Conservation (phyloP, 1,140 invertebrate genomes). For the Chironomus tepperi region DNA sequence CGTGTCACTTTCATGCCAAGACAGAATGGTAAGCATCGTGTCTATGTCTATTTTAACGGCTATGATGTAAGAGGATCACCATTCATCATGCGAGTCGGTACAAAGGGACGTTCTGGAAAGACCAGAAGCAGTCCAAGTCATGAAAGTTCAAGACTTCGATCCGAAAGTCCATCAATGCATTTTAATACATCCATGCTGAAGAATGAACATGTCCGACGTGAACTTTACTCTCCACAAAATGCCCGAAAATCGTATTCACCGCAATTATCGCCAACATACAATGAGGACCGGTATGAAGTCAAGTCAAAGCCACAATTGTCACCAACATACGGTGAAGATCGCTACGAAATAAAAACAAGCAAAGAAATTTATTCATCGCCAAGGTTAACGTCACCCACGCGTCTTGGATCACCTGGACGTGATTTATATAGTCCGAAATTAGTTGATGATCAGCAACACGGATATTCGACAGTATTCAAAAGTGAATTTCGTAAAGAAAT, state of each 20-base stretch:
- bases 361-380: slow-evolving; percentile 21
- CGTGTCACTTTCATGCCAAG: slow-evolving; percentile 82
- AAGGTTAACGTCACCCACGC: slow-evolving; percentile 27
- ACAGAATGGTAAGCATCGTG: slow-evolving; percentile 81
- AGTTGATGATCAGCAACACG: slow-evolving; percentile 18
- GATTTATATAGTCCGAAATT: slow-evolving; percentile 18
- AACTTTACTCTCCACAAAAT: slow-evolving; percentile 24
- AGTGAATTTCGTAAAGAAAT: slow-evolving; percentile 1
- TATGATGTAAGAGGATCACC: slow-evolving; percentile 89
- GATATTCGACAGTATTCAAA: slow-evolving; percentile 1
- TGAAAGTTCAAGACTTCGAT: slow-evolving; percentile 35
- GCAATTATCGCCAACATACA: slow-evolving; percentile 26
- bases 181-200: slow-evolving; percentile 33
- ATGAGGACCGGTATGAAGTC: slow-evolving; percentile 35
- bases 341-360: neutral
- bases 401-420: neutral
- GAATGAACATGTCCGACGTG: neutral
- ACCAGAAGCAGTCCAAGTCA: slow-evolving; percentile 38
- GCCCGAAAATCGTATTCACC: slow-evolving; percentile 33
- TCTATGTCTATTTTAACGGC: slow-evolving; percentile 90
- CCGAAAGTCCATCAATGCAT: slow-evolving; percentile 40
- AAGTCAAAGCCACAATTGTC: slow-evolving; percentile 33
- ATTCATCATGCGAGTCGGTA: slow-evolving; percentile 69
- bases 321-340: slow-evolving; percentile 30
- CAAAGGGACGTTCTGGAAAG: slow-evolving; percentile 47